Evolutionary conservation across 2,113 vertebrate species (phyloP), one percentile per base, ranked within the genome.

Genomic region (Sylvia atricapilla): DNA sequence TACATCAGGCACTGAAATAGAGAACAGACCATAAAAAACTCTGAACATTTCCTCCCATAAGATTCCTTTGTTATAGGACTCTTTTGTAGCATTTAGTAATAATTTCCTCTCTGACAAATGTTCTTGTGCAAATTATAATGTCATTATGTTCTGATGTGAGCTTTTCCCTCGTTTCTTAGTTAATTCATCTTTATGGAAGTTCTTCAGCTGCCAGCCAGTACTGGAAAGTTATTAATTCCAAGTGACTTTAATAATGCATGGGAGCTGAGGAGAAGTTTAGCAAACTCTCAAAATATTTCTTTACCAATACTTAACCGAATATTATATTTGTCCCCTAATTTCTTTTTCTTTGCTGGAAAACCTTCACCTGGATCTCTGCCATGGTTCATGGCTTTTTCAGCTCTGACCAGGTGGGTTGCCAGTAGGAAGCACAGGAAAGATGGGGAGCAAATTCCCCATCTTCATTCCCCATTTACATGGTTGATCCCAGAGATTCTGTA

Each of bases 1-100:
- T 95, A 94, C 96, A 96, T 96, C 96, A 96, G 96, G 92, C 80
- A 56, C 47, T 55, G 92, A 95, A 96, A 96, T 58, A 94, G 81
- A 95, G 95, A 96, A 95, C 93, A 97, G 92, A 92, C 82, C 89
- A 95, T 96, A 95, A 97, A 96, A 95, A 92, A 46, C 94, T 80
- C 86, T n/a, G 90, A 94, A 96, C 73, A 95, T 94, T 96, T 96
- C 96, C 93, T 97, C 95, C 95, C 96, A 93, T 94, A 92, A 95
- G 92, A 92, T 93, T 94, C 92, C 76, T 94, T 96, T 96, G 95
- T 97, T 96, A 91, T 78, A 93, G 73, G 91, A 60, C 93, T 93
- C 89, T 93, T 90, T 94, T 94, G 86, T 91, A 96, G 86, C 92
- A 90, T 95, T 97, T 96, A 96, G 91, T 93, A 96, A 95, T 95